Percentiles rank a stretch among this genome's conserved stretches.
Conservation (phyloP, 2,888 invertebrate genomes). For the Fissipunctia ypsillon region DNA sequence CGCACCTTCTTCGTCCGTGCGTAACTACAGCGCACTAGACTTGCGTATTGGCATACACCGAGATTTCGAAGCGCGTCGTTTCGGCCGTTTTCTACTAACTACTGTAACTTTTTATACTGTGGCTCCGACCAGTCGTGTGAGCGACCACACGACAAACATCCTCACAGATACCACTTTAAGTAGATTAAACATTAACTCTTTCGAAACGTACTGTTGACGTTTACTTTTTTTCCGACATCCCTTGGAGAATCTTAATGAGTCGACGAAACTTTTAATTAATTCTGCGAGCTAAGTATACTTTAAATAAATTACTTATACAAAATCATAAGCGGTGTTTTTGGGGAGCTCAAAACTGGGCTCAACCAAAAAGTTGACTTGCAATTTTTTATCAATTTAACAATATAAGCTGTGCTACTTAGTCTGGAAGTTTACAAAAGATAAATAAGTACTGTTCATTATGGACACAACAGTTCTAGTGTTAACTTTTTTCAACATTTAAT, state of each 20-base stretch:
- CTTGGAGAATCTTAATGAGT: constrained; percentile 80
- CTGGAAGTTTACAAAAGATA: constrained; percentile 9
- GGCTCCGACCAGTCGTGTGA: constrained; percentile 3
- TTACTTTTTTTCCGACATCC: constrained; percentile 66
- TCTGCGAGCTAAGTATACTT: constrained; percentile 80
- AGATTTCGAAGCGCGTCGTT: too few species aligned
- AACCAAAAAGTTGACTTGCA: constrained; percentile 20
- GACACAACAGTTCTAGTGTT: not conserved
- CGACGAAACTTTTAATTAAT: constrained; percentile 85
- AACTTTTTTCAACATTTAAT: not conserved
- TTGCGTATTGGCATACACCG: too few species aligned
- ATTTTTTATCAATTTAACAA: constrained; percentile 47
- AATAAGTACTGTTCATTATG: not conserved
- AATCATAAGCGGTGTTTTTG: constrained; percentile 52
- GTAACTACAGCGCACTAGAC: too few species aligned
- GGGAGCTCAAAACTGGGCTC: constrained; percentile 9
- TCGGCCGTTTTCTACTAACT: too few species aligned
- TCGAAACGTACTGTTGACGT: constrained; percentile 52
- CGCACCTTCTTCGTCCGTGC: too few species aligned
- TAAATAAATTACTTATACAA: constrained; percentile 71
- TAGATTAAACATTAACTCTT: constrained; percentile 68
- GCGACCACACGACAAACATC: constrained; percentile 28
- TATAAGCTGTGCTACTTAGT: constrained; percentile 24
- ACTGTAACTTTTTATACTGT: too few species aligned
- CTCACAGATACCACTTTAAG: constrained; percentile 63